These are phyloP conservation scores for Galeruca laticollis DNA, from an alignment of 2,888 invertebrate species.

Conservation along the genomic window DNA sequence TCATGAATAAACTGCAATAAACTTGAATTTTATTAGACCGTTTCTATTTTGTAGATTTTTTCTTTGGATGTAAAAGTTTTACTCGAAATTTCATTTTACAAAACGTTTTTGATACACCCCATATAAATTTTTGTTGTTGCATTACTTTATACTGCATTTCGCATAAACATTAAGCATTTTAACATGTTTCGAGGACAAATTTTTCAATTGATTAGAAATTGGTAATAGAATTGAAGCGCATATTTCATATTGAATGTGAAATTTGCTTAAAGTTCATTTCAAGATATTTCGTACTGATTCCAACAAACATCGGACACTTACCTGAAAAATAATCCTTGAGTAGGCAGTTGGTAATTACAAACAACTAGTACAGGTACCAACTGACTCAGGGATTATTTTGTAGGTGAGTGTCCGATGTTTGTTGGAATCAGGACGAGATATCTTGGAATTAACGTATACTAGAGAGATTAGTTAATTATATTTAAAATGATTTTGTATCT, in stretches of 20 bases:
- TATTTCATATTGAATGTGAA: conserved; percentile 35
- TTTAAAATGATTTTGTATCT: conserved; percentile 47
- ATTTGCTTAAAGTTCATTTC: no score
- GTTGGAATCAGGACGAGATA: no score
- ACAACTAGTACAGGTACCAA: no score
- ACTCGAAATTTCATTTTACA: no score
- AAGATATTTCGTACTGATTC: no score
- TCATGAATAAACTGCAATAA: background rate
- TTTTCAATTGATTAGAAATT: conserved; percentile 14
- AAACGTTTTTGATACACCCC: background rate
- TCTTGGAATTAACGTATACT: no score
- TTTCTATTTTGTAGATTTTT: background rate
- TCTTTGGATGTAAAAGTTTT: no score
- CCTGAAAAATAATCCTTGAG: no score
- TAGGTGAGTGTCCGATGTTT: no score
- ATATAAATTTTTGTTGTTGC: conserved; percentile 3
- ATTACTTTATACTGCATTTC: background rate
- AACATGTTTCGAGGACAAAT: conserved; percentile 1
- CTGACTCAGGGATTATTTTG: no score
- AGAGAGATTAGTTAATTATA: conserved; percentile 42
- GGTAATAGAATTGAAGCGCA: conserved; percentile 27
- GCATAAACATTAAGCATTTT: background rate
- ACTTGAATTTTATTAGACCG: background rate
- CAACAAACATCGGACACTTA: no score
- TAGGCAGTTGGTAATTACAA: no score